Conservation (phyloP, 23 tunicate genomes). For the Pegea sp. region DNA sequence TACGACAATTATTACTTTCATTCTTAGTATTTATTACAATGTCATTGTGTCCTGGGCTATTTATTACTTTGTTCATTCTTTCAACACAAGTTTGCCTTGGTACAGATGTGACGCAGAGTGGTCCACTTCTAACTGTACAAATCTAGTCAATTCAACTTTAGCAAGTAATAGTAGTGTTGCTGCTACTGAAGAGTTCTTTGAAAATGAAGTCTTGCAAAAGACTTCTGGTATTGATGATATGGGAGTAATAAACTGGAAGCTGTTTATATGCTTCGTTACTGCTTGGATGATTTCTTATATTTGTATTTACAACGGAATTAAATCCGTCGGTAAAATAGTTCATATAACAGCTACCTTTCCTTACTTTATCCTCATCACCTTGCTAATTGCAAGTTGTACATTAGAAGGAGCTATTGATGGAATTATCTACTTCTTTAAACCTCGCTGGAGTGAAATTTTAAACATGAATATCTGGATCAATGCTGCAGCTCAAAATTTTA, state of each 20-base stretch:
- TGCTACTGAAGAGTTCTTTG: slow-evolving; percentile 46
- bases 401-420: slow-evolving; percentile 67
- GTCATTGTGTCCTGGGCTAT: slow-evolving; percentile 72
- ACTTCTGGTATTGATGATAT: slow-evolving; percentile 66
- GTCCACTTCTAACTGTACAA: slow-evolving; percentile 34
- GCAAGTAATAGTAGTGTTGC: slow-evolving; percentile 2
- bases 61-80: slow-evolving; percentile 67
- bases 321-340: slow-evolving; percentile 76
- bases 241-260: slow-evolving; percentile 59
- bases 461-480: slow-evolving; percentile 64
- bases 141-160: slow-evolving; percentile 1
- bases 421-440: slow-evolving; percentile 35
- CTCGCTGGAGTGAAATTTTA: slow-evolving; percentile 38
- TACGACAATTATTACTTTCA: slow-evolving; percentile 60
- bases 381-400: slow-evolving; percentile 23
- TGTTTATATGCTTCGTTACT: slow-evolving; percentile 57
- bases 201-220: slow-evolving; percentile 36
- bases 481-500: slow-evolving; percentile 84
- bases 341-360: slow-evolving; percentile 83
- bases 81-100: slow-evolving; percentile 56
- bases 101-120: slow-evolving; percentile 41
- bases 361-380: slow-evolving; percentile 38
- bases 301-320: slow-evolving; percentile 71
- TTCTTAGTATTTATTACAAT: slow-evolving; percentile 70
- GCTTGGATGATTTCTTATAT: slow-evolving; percentile 70